Evolutionary conservation across 2,888 invertebrate species (phyloP), one percentile per base, ranked within the genome.

Genomic region (Yponomeuta plumbellus): DNA sequence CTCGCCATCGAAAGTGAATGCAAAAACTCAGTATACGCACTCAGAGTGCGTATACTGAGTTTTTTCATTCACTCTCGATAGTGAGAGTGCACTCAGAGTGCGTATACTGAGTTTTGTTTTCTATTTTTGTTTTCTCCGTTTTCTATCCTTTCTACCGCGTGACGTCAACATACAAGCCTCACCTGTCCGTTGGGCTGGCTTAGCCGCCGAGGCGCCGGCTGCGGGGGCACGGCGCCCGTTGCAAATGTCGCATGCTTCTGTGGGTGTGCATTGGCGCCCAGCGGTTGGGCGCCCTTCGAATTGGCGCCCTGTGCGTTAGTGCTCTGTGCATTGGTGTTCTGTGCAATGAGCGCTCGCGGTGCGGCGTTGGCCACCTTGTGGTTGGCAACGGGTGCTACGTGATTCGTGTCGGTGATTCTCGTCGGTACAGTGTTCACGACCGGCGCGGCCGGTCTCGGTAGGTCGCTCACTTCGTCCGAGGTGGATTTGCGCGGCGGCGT

Each of bases 111-210:
- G n/a, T n/a, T n/a, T n/a, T n/a, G n/a, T n/a, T n/a, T n/a, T n/a
- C n/a, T n/a, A n/a, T 8, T 34, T 8, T 2, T 5, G 6, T 5
- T 40, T 4, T 2, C 2, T 4, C 40, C 8, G 40, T 40, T 52
- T 17, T 52, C 44, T 13, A 52, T 17, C 44, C 44, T 52, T 52
- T 52, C 44, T 52, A 52, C 17, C 13, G 17, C 44, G 44, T 17
- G 44, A 17, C 44, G 17, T 52, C 6, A 3, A 52, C 44, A 52
- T 1, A 21, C 40, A 10, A 20, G 40, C 76, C 82, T 85, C 81
- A 86, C 90, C 88, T 86, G 88, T 79, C 86, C 87, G 62, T 88
- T 88, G 34, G 84, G 75, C 67, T 88, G 88, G 75, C 91, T 91
- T 71, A 92, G 80, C 78, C 83, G 83, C 72, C 91, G 79, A 62